Conservation (phyloP, 2,797 vertebrate species). For the Syngnathus rostellatus region DNA sequence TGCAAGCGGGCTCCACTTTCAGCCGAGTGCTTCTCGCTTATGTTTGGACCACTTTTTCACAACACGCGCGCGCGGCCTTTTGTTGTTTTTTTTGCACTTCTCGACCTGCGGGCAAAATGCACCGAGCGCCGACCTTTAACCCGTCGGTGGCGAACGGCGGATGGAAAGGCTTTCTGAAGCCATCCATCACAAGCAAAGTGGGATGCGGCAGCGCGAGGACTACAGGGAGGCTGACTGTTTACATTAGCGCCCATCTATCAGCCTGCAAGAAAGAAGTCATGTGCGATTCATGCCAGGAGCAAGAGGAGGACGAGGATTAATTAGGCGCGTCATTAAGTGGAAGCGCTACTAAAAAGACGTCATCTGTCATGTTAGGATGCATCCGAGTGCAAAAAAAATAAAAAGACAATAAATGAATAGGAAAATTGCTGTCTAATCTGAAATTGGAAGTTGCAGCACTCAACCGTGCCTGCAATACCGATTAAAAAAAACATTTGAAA, state of each 20-base stretch:
- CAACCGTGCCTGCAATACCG: too few relatives aligned
- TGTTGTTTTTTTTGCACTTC: constrained; percentile 51
- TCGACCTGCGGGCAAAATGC: constrained; percentile 31
- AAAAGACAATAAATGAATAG: too few relatives aligned
- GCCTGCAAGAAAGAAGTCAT: constrained; percentile 7
- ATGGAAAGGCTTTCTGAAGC: constrained; percentile 60
- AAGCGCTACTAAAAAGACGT: background rate
- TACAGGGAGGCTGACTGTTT: constrained; percentile 41
- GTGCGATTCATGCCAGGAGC: too few relatives aligned
- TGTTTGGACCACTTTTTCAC: constrained; percentile 20
- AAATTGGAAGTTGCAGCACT: background rate
- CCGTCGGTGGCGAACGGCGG: constrained; percentile 39
- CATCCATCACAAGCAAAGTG: constrained; percentile 63
- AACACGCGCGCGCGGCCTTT: constrained; percentile 14
- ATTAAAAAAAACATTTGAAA: too few relatives aligned
- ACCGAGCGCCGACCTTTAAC: constrained; percentile 58
- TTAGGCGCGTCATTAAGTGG: background rate
- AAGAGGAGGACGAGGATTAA: background rate
- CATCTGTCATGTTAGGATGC: background rate
- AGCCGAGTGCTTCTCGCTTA: constrained; percentile 26
- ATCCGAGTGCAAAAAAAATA: too few relatives aligned
- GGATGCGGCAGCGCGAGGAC: constrained; percentile 39
- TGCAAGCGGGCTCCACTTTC: constrained; percentile 21
- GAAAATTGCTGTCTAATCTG: background rate
- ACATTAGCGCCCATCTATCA: constrained; percentile 49